phyloP scores from a whole-genome alignment of 1,140 invertebrate genomes.

The Gryllus bimaculatus region DNA sequence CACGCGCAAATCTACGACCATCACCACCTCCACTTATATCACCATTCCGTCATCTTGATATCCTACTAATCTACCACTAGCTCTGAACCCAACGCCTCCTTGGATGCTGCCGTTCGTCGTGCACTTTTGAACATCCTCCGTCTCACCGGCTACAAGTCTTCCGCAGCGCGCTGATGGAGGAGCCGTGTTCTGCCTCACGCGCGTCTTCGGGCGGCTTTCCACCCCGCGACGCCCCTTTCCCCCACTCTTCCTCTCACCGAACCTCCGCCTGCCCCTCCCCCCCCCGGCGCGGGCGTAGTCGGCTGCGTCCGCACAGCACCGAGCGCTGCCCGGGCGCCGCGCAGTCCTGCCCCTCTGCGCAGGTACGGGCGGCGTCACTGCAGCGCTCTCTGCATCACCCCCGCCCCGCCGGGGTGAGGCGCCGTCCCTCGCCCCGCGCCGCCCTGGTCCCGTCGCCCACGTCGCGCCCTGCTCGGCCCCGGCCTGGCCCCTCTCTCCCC shows the following conservation, averaged over 20 bases:
- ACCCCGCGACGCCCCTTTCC: not conserved
- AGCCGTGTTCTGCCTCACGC: not conserved
- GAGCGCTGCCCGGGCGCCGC: too few species aligned
- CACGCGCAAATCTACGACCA: too few species aligned
- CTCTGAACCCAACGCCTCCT: not conserved
- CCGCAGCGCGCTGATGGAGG: not conserved
- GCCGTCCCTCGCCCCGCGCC: too few species aligned
- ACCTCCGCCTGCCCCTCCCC: not conserved
- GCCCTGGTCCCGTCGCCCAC: not conserved
- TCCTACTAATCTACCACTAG: too few species aligned
- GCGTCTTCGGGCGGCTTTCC: not conserved
- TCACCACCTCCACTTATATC: too few species aligned
- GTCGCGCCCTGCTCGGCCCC: not conserved
- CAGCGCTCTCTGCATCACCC: not conserved
- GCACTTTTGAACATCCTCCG: not conserved
- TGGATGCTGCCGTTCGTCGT: not conserved
- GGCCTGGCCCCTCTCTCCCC: not conserved
- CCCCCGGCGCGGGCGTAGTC: too few species aligned
- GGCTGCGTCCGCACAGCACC: not conserved
- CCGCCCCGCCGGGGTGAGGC: too few species aligned
- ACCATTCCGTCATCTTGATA: too few species aligned
- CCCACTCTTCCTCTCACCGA: not conserved
- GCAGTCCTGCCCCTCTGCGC: not conserved
- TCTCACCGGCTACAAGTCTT: too few species aligned
- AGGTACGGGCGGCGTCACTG: not conserved